phyloP scores from a whole-genome alignment of 2,797 vertebrate genomes.

The Micropoecilia bifurca region DNA sequence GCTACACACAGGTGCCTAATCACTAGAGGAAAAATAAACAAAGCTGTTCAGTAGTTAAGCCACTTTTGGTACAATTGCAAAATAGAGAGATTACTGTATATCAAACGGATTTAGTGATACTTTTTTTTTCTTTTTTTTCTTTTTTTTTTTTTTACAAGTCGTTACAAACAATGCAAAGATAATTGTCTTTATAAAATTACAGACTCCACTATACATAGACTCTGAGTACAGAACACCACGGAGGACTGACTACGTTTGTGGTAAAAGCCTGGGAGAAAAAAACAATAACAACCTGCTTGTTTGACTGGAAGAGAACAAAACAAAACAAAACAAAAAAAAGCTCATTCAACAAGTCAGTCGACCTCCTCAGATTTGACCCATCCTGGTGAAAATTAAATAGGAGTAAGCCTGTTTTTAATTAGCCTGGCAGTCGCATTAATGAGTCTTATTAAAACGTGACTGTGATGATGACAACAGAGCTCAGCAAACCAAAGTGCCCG shows the following conservation, averaged over 20 bases:
- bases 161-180: slow-evolving; percentile 97
- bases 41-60: slow-evolving; percentile 96
- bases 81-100: slow-evolving; percentile 88
- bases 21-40: slow-evolving; percentile 83
- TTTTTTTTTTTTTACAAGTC: slow-evolving; percentile 66
- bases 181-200: slow-evolving; percentile 95
- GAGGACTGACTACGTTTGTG: slow-evolving; percentile 80
- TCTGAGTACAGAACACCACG: slow-evolving; percentile 82
- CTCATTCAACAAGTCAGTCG: background rate
- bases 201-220: slow-evolving; percentile 89
- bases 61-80: slow-evolving; percentile 99
- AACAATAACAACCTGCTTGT: slow-evolving; percentile 69
- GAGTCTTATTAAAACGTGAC: slow-evolving; percentile 69
- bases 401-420: slow-evolving; percentile 54
- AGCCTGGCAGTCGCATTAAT: slow-evolving; percentile 88
- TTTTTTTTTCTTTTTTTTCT: slow-evolving; percentile 49
- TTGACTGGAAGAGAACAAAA: slow-evolving; percentile 76
- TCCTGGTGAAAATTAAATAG: slow-evolving; percentile 36
- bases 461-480: slow-evolving; percentile 81
- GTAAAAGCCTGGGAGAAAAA: slow-evolving; percentile 81
- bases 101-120: slow-evolving; percentile 88
- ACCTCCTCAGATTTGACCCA: slow-evolving; percentile 25
- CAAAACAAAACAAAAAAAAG: slow-evolving; percentile 13
- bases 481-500: slow-evolving; percentile 35
- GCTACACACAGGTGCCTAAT: slow-evolving; percentile 84